These are phyloP conservation scores for Tragelaphus buxtoni DNA, from an alignment of 2,113 vertebrate species.

Conservation along the genomic window DNA sequence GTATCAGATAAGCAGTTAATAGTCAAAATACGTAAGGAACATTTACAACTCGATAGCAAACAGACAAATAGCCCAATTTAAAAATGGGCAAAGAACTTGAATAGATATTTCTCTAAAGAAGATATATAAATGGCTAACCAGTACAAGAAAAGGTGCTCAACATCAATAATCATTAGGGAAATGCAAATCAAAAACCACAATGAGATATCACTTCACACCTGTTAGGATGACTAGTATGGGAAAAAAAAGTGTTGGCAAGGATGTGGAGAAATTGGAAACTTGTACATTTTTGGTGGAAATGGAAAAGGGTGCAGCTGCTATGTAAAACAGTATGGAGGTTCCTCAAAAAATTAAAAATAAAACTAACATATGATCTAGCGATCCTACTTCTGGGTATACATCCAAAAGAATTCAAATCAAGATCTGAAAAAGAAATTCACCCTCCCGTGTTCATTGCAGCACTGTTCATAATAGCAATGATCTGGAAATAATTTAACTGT, in stretches of 20 bases:
- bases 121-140: background rate
- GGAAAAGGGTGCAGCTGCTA: background rate
- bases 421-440: background rate
- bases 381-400: background rate
- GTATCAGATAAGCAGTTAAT: background rate
- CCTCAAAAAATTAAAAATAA: slow-evolving; percentile 1
- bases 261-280: background rate
- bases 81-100: background rate
- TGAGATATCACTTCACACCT: background rate
- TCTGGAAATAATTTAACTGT: background rate
- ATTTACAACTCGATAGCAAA: background rate
- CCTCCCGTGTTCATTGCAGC: background rate
- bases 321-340: background rate
- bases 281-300: background rate
- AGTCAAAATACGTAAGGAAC: background rate
- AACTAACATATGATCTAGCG: background rate
- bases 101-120: background rate
- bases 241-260: background rate
- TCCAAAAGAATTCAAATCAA: slow-evolving; percentile 14
- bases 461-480: background rate
- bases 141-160: background rate
- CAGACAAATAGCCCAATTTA: background rate
- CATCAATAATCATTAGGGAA: background rate
- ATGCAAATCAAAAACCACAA: background rate
- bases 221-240: background rate